Base-by-base conservation (phyloP, 2,888 invertebrate genomes). In the Endomychus coccineus region DNA sequence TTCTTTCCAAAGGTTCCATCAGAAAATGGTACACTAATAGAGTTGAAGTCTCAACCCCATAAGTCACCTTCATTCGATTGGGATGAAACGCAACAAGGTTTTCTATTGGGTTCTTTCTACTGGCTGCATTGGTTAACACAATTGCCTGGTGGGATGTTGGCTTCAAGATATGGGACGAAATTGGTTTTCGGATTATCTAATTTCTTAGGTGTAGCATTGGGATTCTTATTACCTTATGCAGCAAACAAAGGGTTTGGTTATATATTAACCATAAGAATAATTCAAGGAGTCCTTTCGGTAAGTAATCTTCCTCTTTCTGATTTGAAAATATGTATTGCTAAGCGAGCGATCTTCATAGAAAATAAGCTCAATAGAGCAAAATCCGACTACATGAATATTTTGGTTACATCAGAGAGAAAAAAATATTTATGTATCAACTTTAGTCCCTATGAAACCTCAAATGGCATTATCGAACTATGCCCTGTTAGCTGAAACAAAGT, bases 261-360 rank as follows among this genome's bases (percentile, higher is more conserved):
- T 3, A 63, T 85, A 1, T 70, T 83, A 27, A 60, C 64, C 30
- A 55, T 82, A 2, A 64, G 85, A 31, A 68, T 77, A 5, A 21
- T 83, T 3, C 83, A 84, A 61, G 86, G 86, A 24, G 51, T 83
- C 3, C 64, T 78, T 34, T 74, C 78, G 55, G 83, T 83, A 62
- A 69, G 74, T 67, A 27, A 2, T 4, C 6, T 11, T 11, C 24
- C 12, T n/a, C 24, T 11, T 7, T 24, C 13, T 24, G 23, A n/a
- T n/a, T n/a, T n/a, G n/a, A n/a, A n/a, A n/a, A n/a, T n/a, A n/a
- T n/a, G n/a, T n/a, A n/a, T n/a, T n/a, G n/a, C n/a, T n/a, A n/a
- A n/a, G n/a, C n/a, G n/a, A n/a, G n/a, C n/a, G n/a, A n/a, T n/a
- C n/a, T n/a, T n/a, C n/a, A n/a, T n/a, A n/a, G n/a, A n/a, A n/a